A percentile compares a stretch with the other conserved stretches of the same genome.
Conservation (phyloP, 2,797 vertebrate species). For the Falco concolor region DNA sequence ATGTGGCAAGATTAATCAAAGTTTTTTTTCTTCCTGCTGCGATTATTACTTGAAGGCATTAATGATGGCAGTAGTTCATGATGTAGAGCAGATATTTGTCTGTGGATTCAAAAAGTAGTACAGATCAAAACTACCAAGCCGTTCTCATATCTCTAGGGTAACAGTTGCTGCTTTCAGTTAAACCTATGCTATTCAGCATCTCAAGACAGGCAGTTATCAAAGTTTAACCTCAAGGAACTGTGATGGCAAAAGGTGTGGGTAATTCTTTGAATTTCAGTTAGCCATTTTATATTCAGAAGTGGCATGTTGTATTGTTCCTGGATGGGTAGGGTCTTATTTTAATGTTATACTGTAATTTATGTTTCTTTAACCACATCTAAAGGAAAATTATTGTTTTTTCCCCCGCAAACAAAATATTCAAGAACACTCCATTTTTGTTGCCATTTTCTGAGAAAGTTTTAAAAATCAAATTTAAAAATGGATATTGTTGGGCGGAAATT, state of each 20-base stretch:
- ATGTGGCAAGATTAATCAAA: not conserved
- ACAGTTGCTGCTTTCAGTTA: not conserved
- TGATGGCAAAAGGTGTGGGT: not conserved
- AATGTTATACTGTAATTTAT: not conserved
- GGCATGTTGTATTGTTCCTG: not conserved
- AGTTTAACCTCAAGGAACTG: not conserved
- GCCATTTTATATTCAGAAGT: not conserved
- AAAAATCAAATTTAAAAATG: not conserved
- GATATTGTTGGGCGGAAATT: not conserved
- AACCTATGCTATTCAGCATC: not conserved
- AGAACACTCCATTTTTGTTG: not conserved
- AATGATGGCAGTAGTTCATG: not conserved
- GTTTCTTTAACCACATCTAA: not conserved
- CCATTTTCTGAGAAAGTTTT: not conserved
- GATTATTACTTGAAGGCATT: not conserved
- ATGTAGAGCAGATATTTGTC: not conserved
- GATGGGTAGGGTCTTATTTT: not conserved
- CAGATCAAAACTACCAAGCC: not conserved
- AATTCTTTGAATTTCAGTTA: not conserved
- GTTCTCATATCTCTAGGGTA: not conserved
- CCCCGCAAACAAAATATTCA: not conserved
- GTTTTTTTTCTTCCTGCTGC: constrained; percentile 2
- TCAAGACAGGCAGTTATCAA: not conserved
- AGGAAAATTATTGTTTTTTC: not conserved
- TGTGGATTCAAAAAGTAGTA: not conserved